phyloP scores from a whole-genome alignment of 2,797 vertebrate species.

The Pitangus sulphuratus region DNA sequence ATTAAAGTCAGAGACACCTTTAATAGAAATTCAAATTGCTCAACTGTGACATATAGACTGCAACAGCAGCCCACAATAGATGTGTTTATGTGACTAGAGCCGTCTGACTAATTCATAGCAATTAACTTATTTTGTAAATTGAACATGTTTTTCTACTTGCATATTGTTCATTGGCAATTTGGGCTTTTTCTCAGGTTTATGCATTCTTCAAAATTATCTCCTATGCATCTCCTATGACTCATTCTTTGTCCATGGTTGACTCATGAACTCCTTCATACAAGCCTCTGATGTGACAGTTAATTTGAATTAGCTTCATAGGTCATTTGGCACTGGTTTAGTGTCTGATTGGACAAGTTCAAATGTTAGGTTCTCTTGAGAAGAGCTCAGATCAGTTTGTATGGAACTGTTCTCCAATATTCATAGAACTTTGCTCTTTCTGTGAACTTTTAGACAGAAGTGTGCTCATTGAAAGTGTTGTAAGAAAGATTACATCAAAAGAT shows the following conservation, averaged over 20 bases:
- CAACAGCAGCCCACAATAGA: background rate
- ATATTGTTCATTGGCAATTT: constrained; percentile 39
- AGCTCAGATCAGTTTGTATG: background rate
- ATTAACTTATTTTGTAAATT: constrained; percentile 52
- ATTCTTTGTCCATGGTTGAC: constrained; percentile 42
- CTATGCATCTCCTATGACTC: constrained; percentile 26
- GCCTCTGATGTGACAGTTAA: background rate
- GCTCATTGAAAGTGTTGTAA: background rate
- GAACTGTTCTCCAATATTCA: background rate
- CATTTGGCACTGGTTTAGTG: background rate
- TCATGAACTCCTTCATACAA: constrained; percentile 28
- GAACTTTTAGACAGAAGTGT: background rate
- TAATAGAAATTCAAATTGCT: constrained; percentile 10
- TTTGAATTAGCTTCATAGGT: background rate
- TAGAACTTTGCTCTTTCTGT: background rate
- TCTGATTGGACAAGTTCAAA: background rate
- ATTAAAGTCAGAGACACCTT: constrained; percentile 23
- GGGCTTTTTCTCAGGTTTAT: constrained; percentile 48
- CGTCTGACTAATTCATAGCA: constrained; percentile 47
- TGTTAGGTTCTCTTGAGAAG: background rate
- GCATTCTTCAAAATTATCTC: constrained; percentile 44
- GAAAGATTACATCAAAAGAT: background rate
- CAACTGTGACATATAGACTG: constrained; percentile 8
- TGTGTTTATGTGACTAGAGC: constrained; percentile 26
- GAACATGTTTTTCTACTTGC: constrained; percentile 42